Evolutionary conservation across 2,888 invertebrate genomes (phyloP), one percentile per base, ranked within the genome.

Genomic region (Erynnis tages): DNA sequence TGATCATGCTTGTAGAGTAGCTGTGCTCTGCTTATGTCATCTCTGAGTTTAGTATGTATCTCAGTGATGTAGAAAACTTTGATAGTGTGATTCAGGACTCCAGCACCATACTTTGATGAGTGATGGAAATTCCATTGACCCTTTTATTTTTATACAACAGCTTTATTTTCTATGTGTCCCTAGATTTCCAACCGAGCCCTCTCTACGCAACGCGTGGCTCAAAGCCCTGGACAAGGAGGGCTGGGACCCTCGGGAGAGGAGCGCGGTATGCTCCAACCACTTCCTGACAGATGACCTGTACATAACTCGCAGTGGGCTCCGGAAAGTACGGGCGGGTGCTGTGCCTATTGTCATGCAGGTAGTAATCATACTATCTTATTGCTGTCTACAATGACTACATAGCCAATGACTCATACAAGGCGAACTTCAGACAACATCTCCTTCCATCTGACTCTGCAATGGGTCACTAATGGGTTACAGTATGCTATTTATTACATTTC

Each of bases 321-420:
- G 30, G 6, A 32, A 17, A 6, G 41, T 41, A 1, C 7, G 41
- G n/a, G 17, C 23, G 0, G 48, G 48, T 0, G 40, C 48, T 1
- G 40, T 48, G 4, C 48, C 48, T 11, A n/a, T 48, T 25, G 48
- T 40, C 1, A 30, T 48, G 21, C 38, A 48, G 48, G 48, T 38
- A 25, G 6, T 10, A 3, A 37, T 8, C 4, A 3, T 21, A 7
- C 2, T 13, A 7, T 14, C 0, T 8, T 34, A 7, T 4, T 13
- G 4, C 13, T 5, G 13, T 32, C 6, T 2, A 10, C 2, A 30
- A 29, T 10, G 10, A 5, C 10, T 10, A 29, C 29, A 4, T 10
- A 2, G n/a, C n/a, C n/a, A n/a, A n/a, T n/a, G n/a, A n/a, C n/a
- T n/a, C n/a, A n/a, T n/a, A n/a, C n/a, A n/a, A n/a, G n/a, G n/a